These are phyloP conservation scores for Vimba vimba DNA, from an alignment of 2,113 vertebrate genomes.

Conservation along the genomic window DNA sequence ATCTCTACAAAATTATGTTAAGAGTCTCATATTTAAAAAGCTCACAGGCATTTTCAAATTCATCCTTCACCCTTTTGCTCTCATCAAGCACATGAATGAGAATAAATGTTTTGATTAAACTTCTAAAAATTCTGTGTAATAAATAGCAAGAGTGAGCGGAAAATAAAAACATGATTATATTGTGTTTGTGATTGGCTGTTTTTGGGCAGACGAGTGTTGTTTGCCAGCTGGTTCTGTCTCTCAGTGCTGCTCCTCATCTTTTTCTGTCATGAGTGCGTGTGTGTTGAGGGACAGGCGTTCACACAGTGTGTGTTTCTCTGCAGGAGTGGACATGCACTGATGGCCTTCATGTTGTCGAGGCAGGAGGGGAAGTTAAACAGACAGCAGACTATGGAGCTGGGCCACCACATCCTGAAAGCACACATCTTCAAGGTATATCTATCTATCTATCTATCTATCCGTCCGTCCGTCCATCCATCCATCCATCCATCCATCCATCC, in stretches of 20 bases:
- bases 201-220: background rate
- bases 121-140: background rate
- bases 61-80: background rate
- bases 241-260: background rate
- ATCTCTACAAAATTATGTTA: background rate
- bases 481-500: no score
- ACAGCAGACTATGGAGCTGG: conserved; percentile 98
- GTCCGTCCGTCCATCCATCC: fast-evolving
- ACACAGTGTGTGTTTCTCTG: conserved; percentile 49
- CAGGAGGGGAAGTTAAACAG: conserved; percentile 96
- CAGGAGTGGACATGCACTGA: conserved; percentile 93
- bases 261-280: background rate
- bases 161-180: background rate
- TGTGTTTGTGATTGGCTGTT: background rate
- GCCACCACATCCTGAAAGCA: conserved; percentile 97
- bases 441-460: background rate
- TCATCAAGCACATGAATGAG: background rate
- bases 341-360: conserved; percentile 97
- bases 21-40: background rate
- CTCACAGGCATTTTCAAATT: background rate
- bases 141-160: background rate
- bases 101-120: background rate
- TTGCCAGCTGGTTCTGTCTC: background rate
- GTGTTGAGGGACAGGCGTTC: background rate
- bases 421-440: conserved; percentile 95